Percentiles rank a stretch among this genome's conserved stretches.
Conservation (phyloP, 2,113 vertebrate genomes). For the Cichladusa arquata region DNA sequence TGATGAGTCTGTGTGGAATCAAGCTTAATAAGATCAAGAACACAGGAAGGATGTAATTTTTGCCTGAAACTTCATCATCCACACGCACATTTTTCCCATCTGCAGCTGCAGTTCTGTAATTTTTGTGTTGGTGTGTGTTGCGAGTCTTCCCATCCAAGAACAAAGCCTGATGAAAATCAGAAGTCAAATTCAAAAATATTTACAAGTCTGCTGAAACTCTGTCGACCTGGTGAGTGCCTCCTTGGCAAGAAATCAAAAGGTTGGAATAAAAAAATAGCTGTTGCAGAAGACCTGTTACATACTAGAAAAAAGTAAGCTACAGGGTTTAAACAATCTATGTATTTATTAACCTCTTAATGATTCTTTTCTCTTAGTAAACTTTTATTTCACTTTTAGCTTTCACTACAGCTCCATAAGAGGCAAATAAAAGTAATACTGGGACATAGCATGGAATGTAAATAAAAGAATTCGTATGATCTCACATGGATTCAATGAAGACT, state of each 20-base stretch:
- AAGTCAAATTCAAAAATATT: background rate
- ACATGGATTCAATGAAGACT: background rate
- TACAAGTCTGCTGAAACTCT: background rate
- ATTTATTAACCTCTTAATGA: background rate
- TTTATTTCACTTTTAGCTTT: background rate
- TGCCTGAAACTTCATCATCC: background rate
- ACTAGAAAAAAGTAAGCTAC: background rate
- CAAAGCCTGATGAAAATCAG: background rate
- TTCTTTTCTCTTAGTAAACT: background rate
- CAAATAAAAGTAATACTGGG: background rate
- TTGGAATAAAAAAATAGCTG: background rate
- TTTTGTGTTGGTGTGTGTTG: background rate
- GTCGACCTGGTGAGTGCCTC: background rate
- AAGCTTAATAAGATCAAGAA: background rate
- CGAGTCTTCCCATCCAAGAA: background rate
- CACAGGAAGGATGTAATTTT: constrained; percentile 15
- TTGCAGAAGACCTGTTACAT: background rate
- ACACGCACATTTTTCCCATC: background rate
- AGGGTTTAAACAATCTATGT: background rate
- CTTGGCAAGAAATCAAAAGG: background rate
- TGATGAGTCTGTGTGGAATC: background rate
- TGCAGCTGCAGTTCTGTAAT: background rate
- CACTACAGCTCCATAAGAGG: background rate
- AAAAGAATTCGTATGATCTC: background rate
- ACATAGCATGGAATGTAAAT: background rate